A percentile compares a stretch with the other conserved stretches of the same genome.
Conservation (phyloP, 92 coral and sea anemone genomes). For the Galaxea fascicularis region DNA sequence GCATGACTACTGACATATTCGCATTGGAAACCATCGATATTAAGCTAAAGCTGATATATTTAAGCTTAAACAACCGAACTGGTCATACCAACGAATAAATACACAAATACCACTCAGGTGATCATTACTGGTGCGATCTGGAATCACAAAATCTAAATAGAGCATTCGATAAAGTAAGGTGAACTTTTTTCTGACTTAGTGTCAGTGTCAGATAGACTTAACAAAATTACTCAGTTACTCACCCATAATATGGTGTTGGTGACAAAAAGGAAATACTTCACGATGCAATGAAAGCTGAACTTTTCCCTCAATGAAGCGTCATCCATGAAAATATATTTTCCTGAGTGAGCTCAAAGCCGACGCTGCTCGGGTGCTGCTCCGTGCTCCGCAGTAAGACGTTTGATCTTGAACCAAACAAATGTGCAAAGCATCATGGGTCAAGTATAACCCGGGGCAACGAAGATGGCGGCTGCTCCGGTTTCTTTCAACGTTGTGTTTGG, state of each 20-base stretch:
- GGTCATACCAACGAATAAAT: no score
- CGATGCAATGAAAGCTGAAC: conserved; percentile 68
- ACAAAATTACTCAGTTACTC: background rate
- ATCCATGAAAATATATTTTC: conserved; percentile 11
- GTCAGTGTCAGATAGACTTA: no score
- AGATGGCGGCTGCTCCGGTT: conserved; percentile 76
- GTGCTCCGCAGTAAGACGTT: background rate
- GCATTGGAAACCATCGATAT: no score
- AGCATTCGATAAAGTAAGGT: no score
- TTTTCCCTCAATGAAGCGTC: conserved; percentile 20
- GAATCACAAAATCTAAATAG: no score
- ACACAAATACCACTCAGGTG: no score
- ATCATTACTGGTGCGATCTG: no score
- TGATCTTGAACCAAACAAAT: background rate
- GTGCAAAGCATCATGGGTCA: conserved; percentile 26
- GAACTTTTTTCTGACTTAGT: no score
- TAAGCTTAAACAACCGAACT: no score
- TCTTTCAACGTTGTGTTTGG: conserved; percentile 86
- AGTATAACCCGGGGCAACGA: background rate
- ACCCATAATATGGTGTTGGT: conserved; percentile 85
- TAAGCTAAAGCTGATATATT: no score
- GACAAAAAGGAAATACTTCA: conserved; percentile 79
- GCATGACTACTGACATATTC: no score
- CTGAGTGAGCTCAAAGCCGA: background rate
- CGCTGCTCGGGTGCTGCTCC: no score